Evolutionary conservation across 1,140 invertebrate genomes (phyloP).

Genomic region (Forficula auricularia): DNA sequence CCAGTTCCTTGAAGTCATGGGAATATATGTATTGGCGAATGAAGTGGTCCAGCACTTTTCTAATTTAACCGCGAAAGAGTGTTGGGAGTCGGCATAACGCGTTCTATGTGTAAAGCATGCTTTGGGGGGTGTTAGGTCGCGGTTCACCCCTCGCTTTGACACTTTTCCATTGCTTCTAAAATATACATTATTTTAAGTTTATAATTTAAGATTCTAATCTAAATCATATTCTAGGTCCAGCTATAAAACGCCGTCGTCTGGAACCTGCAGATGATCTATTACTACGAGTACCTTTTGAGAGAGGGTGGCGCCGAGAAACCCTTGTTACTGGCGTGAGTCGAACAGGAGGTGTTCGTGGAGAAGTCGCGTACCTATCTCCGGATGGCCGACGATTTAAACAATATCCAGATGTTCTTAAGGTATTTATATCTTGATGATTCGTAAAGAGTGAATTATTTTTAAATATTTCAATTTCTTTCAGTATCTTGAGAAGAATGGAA

Average conservation of each 20-base stretch:
- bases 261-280: conserved; percentile 36
- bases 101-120: too few relatives aligned
- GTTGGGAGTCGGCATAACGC: too few relatives aligned
- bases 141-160: too few relatives aligned
- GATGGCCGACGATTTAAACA: conserved; percentile 60
- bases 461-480: conserved; percentile 22
- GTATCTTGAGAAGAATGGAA: conserved; percentile 62
- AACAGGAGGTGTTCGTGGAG: conserved; percentile 60
- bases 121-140: too few relatives aligned
- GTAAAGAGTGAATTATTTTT: neutral
- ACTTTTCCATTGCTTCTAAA: too few relatives aligned
- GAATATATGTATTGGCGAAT: too few relatives aligned
- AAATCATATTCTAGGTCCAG: conserved; percentile 9
- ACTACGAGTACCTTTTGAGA: conserved; percentile 51
- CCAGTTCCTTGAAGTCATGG: too few relatives aligned
- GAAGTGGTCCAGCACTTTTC: too few relatives aligned
- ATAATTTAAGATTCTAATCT: conserved; percentile 1
- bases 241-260: conserved; percentile 12
- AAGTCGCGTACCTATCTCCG: conserved; percentile 77
- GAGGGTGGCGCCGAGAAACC: conserved; percentile 81
- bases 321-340: conserved; percentile 67
- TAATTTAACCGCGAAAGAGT: too few relatives aligned
- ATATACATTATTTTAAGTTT: neutral
- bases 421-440: conserved; percentile 17
- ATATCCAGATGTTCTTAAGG: conserved; percentile 53